Conservation (phyloP, 2,888 invertebrate species). For the Kuschelorhynchus macadamiae region DNA sequence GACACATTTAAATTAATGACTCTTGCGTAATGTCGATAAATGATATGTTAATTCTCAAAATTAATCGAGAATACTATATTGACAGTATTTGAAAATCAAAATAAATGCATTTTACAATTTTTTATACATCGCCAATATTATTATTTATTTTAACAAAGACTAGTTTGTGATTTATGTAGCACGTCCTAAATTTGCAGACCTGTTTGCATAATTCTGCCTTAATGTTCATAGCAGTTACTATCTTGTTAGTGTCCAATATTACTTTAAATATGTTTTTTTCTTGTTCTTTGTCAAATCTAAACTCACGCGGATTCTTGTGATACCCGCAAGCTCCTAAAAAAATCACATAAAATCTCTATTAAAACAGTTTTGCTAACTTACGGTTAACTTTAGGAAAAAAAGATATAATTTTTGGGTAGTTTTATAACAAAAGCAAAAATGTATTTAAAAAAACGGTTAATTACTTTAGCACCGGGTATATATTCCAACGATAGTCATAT, state of each 20-base stretch:
- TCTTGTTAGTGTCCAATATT: constrained; percentile 50
- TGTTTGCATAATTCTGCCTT: constrained; percentile 49
- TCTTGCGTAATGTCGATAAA: no score
- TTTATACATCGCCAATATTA: constrained; percentile 7
- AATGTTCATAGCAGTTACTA: constrained; percentile 50
- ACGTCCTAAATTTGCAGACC: constrained; percentile 41
- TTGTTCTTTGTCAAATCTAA: constrained; percentile 52
- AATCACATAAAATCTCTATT: background rate
- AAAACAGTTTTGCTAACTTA: constrained; percentile 9
- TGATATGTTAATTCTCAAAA: no score
- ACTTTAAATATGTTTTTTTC: constrained; percentile 53
- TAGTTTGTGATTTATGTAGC: constrained; percentile 10
- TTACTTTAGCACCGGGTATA: no score
- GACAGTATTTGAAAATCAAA: no score
- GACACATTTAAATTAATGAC: no score
- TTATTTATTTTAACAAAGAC: constrained; percentile 7
- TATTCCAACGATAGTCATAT: no score
- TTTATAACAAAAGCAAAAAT: no score
- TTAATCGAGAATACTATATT: no score
- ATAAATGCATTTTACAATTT: no score
- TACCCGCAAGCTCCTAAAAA: constrained; percentile 57
- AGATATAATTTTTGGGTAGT: no score
- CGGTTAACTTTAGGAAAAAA: no score
- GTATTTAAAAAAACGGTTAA: no score
- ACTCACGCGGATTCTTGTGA: constrained; percentile 52